Base-by-base conservation (phyloP, 30 jellyfish, hydroid and myxozoan species). In the Nemopilema nomurai region DNA sequence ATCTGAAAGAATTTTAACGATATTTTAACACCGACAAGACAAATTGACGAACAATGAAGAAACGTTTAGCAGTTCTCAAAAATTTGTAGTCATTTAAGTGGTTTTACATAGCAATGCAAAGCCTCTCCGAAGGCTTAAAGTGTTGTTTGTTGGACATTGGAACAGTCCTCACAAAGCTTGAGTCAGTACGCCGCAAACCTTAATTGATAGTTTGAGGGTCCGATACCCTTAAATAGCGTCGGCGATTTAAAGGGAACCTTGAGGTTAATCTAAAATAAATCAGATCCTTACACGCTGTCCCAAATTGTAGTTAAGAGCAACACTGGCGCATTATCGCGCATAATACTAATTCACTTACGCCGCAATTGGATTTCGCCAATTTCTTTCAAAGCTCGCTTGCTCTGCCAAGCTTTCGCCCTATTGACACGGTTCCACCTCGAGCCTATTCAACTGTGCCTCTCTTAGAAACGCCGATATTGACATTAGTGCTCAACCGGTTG, bases 381-480 rank as follows among this genome's bases (percentile, higher is more conserved):
- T 65, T 66, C 66, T 66, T 80, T 22, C 71, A 16, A 0, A 25
- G 53, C 41, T 23, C 89, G 16, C 81, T 80, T 29, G 33, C 32
- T 51, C 21, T 63, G 70, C 89, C 52, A 67, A 64, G 81, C 31
- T 66, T 29, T 51, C 69, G 41, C 23, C 79, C 84, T 74, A 24
- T 74, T 74, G 26, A 78, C 57, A 66, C 51, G 25, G 4, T 51
- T 80, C 64, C 89, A 27, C 18, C 63, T 33, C 28, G 67, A 66
- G 70, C 80, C 76, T 66, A 51, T 64, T 66, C 87, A 84, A 79
- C 74, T 52, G 31, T 51, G 69, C 30, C 69, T 73, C 78, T 74
- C 93, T 69, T 74, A 84, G 93, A 84, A 51, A 62, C 78, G 93
- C 93, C 93, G 93, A 73, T 84, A 86, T 84, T 84, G 77, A 74